Evolutionary conservation across 2,113 vertebrate genomes (phyloP).

Genomic region (Propithecus coquereli): DNA sequence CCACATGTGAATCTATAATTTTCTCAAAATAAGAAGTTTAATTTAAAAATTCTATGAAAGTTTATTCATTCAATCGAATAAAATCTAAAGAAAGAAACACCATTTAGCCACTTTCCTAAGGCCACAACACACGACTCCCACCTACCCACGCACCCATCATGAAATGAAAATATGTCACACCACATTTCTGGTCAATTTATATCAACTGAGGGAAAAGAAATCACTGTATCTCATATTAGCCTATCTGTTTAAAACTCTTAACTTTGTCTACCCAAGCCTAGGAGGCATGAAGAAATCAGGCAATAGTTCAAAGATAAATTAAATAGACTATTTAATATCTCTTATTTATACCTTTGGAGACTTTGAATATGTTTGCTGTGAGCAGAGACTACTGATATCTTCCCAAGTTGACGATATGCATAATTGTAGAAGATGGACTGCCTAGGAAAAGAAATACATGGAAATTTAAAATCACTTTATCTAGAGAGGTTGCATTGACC

Average conservation of each 20-base stretch:
- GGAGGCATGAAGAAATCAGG: neutral
- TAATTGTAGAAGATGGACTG: neutral
- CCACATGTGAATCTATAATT: no score
- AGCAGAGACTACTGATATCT: neutral
- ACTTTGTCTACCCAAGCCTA: neutral
- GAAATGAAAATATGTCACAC: neutral
- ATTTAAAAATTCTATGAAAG: neutral
- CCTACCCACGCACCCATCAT: neutral
- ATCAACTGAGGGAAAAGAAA: neutral
- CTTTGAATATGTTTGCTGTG: neutral
- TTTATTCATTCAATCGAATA: neutral
- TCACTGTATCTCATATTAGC: neutral
- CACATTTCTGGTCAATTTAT: neutral
- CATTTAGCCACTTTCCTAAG: neutral
- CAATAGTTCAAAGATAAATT: neutral
- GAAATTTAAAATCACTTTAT: neutral
- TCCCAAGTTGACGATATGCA: neutral
- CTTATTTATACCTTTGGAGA: neutral
- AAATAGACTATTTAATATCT: neutral
- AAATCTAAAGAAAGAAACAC: neutral
- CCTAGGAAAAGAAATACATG: neutral
- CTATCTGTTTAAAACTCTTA: neutral
- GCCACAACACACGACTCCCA: neutral
- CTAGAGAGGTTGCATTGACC: neutral
- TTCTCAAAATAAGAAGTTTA: neutral